Base-by-base conservation (phyloP, 2,888 invertebrate species). In the Metalampra italica region DNA sequence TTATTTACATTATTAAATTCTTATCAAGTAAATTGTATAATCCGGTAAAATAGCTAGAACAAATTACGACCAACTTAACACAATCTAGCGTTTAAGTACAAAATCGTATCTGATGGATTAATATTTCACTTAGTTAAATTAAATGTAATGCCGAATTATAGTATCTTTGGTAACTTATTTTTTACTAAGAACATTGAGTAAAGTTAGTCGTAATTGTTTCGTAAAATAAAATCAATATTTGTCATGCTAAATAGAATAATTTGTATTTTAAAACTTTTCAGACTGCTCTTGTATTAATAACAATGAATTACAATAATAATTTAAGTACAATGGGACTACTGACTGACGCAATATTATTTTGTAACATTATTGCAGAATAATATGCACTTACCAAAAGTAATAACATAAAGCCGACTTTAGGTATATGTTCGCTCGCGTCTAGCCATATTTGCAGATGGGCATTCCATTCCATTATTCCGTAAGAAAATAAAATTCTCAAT, bases 401-500 rank as follows among this genome's bases (percentile, higher is more conserved):
- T 49, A 49, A 47, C 47, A 48, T 22, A 22, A 22, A 22, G 22
- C 22, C 69, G 63, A 66, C 54, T 66, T 62, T 57, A 69, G 73
- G 74, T 71, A 60, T 59, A 67, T 57, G 68, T 68, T 71, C 62
- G 71, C 68, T 71, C 62, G 71, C 68, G 67, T 68, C 62, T 62
- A 64, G 66, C 89, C 89, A 89, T 88, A 89, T 89, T 89, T 89
- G 89, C 89, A 89, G 89, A 89, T 87, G 88, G 78, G 73, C 87
- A 87, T 74, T 68, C n/a, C n/a, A n/a, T n/a, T n/a, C n/a, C 75
- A 73, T 78, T 78, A 80, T 69, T 81, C 71, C 79, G 82, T 89
- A 88, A 79, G 86, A 87, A 88, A 88, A 89, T 88, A 88, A 88
- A 88, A 86, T 86, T 88, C 75, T 88, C 86, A 89, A 88, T 88